Conservation (phyloP, 2,797 vertebrate species). For the Micropoecilia bifurca region DNA sequence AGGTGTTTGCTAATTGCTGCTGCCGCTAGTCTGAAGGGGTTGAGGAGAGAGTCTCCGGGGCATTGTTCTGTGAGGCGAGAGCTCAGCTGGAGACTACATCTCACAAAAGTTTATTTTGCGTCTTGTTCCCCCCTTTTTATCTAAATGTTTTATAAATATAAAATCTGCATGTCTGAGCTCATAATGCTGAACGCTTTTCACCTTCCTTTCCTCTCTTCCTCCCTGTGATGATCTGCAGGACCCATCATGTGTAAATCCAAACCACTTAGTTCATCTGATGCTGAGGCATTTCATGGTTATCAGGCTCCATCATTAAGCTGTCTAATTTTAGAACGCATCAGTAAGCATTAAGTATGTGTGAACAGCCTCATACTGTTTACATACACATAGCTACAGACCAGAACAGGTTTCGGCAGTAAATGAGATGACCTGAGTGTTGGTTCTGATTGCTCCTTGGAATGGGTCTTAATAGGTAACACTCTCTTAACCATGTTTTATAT, state of each 20-base stretch:
- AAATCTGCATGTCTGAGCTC: not conserved
- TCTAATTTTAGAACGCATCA: slow-evolving; percentile 66
- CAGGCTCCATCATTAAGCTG: slow-evolving; percentile 49
- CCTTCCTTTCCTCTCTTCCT: slow-evolving; percentile 8
- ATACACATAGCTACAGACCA: slow-evolving; percentile 21
- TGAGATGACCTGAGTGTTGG: not conserved
- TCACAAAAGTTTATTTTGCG: too few species aligned
- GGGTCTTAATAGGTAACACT: not conserved
- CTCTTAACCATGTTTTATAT: not conserved
- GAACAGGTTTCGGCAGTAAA: slow-evolving; percentile 16
- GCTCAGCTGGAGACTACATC: too few species aligned
- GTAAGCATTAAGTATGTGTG: slow-evolving; percentile 39
- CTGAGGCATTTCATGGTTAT: slow-evolving; percentile 61
- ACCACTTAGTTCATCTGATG: slow-evolving; percentile 31
- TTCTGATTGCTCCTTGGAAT: not conserved
- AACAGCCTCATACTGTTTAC: slow-evolving; percentile 39
- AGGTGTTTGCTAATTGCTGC: too few species aligned
- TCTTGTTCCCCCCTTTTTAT: not conserved
- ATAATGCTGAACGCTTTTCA: not conserved
- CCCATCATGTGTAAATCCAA: slow-evolving; percentile 44
- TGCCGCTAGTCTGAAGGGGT: too few species aligned
- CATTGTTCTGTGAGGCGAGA: too few species aligned
- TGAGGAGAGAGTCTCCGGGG: too few species aligned
- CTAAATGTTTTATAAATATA: not conserved
- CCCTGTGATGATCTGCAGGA: slow-evolving; percentile 11